Evolutionary conservation across 2,888 invertebrate species (phyloP), one percentile per base, ranked within the genome.

Genomic region (Tetanocera ferruginea): DNA sequence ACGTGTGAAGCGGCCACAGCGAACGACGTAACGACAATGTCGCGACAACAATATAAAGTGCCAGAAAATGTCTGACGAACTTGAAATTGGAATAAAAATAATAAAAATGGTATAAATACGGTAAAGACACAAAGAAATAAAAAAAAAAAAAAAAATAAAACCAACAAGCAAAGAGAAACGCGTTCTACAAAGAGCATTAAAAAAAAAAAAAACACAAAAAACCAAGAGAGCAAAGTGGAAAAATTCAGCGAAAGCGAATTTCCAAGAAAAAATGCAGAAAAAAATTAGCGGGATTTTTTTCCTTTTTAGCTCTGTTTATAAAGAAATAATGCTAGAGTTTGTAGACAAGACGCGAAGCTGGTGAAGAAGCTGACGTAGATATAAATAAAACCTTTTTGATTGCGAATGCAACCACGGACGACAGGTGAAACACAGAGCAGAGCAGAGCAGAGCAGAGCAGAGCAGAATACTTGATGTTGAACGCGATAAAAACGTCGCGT

Each of bases 21-120:
- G 49, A 34, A 37, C 31, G 37, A 66, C 64, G 52, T 52, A 66
- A 66, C 64, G 64, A 74, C 64, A 66, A 74, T 64, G 51, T 51
- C 64, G 64, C 19, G 34, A 52, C 64, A 52, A 57, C 64, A 72
- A 34, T 37, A 55, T 25, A 64, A 49, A 19, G 52, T 51, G n/a
- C n/a, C 25, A 74, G 74, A 78, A 79, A 77, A 64, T 49, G 78
- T 78, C 79, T 79, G 80, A 74, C 80, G 80, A 80, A 80, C 80
- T 80, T 80, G 80, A 80, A 80, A 80, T 76, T 60, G 76, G 71
- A 76, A 78, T 71, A 80, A 78, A 76, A 79, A 78, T 77, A 78
- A 76, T 60, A 76, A 78, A 76, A 79, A 76, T 70, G 72, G 66
- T 28, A 76, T 74, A 76, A 78, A 76, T 67, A 73, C 28, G n/a